A percentile compares a stretch with the other conserved stretches of the same genome.
These are phyloP conservation scores for Aphidoletes aphidimyza DNA, from an alignment of 2,888 invertebrate genomes.

Conservation along the genomic window DNA sequence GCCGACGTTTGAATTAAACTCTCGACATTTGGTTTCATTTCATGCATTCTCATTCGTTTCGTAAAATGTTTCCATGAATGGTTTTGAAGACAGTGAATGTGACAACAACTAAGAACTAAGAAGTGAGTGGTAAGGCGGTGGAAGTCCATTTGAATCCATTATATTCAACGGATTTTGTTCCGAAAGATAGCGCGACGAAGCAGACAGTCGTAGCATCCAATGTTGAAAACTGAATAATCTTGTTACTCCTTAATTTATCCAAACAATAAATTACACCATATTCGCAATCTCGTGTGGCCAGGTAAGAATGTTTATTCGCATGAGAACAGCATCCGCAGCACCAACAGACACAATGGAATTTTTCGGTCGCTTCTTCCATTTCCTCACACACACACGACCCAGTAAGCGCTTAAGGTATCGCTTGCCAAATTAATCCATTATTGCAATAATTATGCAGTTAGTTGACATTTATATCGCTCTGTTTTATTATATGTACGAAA, in stretches of 20 bases:
- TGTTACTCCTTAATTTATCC: slow-evolving; percentile 55
- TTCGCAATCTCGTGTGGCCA: slow-evolving; percentile 53
- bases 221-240: slow-evolving; percentile 55
- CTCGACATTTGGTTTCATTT: not conserved
- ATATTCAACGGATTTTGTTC: not conserved
- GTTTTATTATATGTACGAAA: no score
- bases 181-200: not conserved
- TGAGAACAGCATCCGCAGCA: not conserved
- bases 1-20: no score
- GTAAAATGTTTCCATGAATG: not conserved
- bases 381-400: no score
- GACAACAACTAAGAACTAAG: no score
- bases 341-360: not conserved
- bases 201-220: not conserved
- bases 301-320: slow-evolving; percentile 12
- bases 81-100: no score
- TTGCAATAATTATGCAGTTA: not conserved
- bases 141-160: not conserved
- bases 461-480: not conserved
- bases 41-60: not conserved
- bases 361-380: no score
- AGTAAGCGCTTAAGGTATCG: no score
- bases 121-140: no score
- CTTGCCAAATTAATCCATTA: no score
- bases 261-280: slow-evolving; percentile 54